Evolutionary conservation across 1,140 invertebrate genomes (phyloP).

Genomic region (Drosophila burlai): DNA sequence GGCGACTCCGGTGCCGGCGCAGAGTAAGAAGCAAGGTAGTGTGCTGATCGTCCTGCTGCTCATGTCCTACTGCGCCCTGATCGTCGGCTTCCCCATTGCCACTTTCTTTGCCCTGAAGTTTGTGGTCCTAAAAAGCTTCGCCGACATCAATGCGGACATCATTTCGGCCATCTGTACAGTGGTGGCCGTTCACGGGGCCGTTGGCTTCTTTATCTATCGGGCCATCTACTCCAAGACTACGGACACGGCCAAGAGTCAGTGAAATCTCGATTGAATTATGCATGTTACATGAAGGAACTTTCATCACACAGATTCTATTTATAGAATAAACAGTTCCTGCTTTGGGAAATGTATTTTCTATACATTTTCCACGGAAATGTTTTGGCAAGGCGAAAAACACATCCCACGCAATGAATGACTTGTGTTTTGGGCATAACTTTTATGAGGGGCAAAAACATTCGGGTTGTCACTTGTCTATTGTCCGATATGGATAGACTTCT

Average conservation of each 20-base stretch:
- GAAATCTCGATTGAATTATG: background rate
- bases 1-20: constrained; percentile 4
- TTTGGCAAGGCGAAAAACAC: constrained; percentile 18
- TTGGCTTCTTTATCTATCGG: constrained; percentile 48
- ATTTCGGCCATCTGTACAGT: constrained; percentile 50
- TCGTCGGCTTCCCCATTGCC: constrained; percentile 40
- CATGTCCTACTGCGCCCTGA: constrained; percentile 39
- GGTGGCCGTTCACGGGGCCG: constrained; percentile 36
- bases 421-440: constrained; percentile 13
- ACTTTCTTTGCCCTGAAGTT: constrained; percentile 53
- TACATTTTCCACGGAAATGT: constrained; percentile 14
- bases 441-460: constrained; percentile 3
- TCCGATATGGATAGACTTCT: background rate
- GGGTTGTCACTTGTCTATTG: constrained; percentile 22
- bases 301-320: background rate
- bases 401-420: constrained; percentile 19
- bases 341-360: constrained; percentile 10
- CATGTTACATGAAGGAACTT: background rate
- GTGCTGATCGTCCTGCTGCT: constrained; percentile 26
- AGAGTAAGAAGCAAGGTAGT: constrained; percentile 7
- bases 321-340: constrained; percentile 17
- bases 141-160: constrained; percentile 35
- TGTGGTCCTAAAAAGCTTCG: constrained; percentile 45
- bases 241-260: constrained; percentile 6
- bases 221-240: constrained; percentile 26